A percentile compares a stretch with the other conserved stretches of the same genome.
Evolutionary conservation across 2,888 invertebrate genomes (phyloP).

Genomic region (Eristalinus sepulchralis): DNA sequence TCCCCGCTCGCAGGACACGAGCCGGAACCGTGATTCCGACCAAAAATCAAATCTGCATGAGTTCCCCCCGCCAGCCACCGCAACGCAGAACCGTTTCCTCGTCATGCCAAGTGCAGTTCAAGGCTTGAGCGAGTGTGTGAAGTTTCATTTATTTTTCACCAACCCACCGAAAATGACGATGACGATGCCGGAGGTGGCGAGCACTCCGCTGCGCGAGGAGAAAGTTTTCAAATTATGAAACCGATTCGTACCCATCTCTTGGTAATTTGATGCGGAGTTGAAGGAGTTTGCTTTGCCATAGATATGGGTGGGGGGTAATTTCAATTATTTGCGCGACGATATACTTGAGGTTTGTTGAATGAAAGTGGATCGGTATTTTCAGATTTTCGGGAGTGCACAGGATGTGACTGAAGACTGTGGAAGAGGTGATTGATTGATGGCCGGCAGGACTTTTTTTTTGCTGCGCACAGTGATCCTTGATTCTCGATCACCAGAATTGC

Average conservation of each 20-base stretch:
- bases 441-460: no score
- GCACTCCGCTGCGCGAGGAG: background rate
- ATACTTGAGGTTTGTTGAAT: background rate
- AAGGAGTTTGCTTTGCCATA: background rate
- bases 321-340: background rate
- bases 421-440: no score
- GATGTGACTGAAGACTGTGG: background rate
- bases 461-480: no score
- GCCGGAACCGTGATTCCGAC: background rate
- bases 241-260: constrained; percentile 35
- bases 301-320: background rate
- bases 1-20: background rate
- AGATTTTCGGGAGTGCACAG: background rate
- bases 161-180: constrained; percentile 9
- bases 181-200: no score
- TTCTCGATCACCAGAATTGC: no score
- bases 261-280: background rate
- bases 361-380: background rate
- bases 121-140: background rate
- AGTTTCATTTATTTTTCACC: constrained; percentile 44
- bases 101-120: background rate
- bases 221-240: constrained; percentile 67
- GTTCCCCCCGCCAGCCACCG: background rate
- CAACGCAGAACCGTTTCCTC: background rate
- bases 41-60: constrained; percentile 21